phyloP scores from a whole-genome alignment of 2,797 vertebrate species.

The Varecia variegata region DNA sequence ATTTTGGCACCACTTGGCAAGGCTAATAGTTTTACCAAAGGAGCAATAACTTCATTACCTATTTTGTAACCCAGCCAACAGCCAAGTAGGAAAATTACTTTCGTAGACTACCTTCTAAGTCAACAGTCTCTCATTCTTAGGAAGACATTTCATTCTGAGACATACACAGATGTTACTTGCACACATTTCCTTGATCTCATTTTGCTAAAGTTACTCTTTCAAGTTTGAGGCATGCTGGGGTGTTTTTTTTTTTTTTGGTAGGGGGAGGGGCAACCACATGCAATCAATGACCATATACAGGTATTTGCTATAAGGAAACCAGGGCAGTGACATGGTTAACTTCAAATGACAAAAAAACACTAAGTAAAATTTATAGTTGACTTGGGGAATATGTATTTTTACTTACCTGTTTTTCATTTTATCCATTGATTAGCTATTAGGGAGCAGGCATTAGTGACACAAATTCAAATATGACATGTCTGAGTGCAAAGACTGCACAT shows the following conservation, averaged over 20 bases:
- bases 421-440: neutral
- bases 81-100: constrained; percentile 47
- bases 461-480: neutral
- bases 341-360: neutral
- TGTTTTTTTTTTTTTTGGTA: neutral
- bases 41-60: constrained; percentile 33
- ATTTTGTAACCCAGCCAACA: neutral
- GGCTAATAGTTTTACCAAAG: constrained; percentile 5
- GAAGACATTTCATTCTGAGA: neutral
- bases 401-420: neutral
- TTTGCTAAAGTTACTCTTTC: neutral
- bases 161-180: neutral
- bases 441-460: neutral
- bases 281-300: neutral
- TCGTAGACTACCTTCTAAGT: neutral
- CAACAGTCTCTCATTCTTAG: neutral
- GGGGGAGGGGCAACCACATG: neutral
- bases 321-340: neutral
- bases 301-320: neutral
- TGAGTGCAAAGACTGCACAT: neutral
- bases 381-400: neutral
- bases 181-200: neutral
- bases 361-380: neutral
- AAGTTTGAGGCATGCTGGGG: neutral
- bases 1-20: constrained; percentile 29